These are phyloP conservation scores for Dasyprocta punctata DNA, from an alignment of 2,113 vertebrate genomes.

Conservation along the genomic window DNA sequence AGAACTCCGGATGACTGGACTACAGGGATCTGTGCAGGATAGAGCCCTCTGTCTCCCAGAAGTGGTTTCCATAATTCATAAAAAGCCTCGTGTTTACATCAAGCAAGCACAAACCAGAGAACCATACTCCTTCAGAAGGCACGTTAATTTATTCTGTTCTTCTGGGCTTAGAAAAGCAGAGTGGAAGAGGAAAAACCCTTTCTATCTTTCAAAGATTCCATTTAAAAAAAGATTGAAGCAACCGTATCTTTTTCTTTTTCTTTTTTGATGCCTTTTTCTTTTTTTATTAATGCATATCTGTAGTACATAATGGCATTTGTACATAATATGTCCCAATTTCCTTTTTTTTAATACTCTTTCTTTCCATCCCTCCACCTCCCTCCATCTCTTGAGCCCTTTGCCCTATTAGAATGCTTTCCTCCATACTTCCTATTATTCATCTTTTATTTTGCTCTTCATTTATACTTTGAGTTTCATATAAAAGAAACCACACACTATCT, in stretches of 20 bases:
- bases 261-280: background rate
- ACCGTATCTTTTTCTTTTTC: background rate
- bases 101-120: background rate
- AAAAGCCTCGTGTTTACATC: background rate
- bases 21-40: slow-evolving; percentile 25
- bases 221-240: slow-evolving; percentile 6
- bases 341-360: background rate
- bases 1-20: background rate
- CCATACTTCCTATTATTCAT: background rate
- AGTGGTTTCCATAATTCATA: slow-evolving; percentile 46
- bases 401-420: background rate
- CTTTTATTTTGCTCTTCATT: background rate
- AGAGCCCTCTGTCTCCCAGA: background rate
- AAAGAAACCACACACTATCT: background rate
- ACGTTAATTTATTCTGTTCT: background rate
- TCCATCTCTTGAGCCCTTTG: background rate
- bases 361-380: background rate
- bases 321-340: background rate
- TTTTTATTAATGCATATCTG: background rate
- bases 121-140: background rate
- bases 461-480: background rate
- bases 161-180: background rate
- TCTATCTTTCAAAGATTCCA: background rate
- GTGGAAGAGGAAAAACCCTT: background rate
- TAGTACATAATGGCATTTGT: background rate